phyloP scores from a whole-genome alignment of 1,140 invertebrate genomes.

The Halyomorpha halys region DNA sequence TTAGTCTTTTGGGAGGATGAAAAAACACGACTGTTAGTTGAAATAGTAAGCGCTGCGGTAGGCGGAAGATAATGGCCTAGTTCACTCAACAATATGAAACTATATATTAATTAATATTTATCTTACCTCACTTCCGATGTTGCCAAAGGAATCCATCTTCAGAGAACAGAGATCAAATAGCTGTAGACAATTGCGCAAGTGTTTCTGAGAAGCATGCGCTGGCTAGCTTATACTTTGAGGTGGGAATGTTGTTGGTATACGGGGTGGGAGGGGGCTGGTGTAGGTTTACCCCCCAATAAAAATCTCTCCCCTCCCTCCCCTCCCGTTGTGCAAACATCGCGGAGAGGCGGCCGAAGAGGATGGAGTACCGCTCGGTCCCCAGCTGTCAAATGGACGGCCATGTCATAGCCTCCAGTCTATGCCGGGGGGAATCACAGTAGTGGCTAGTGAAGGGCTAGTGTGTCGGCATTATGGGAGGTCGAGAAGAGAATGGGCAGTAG shows the following conservation, averaged over 20 bases:
- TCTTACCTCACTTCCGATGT: slow-evolving; percentile 28
- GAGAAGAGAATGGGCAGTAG: not conserved
- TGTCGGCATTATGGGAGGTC: not conserved
- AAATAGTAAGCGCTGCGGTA: not conserved
- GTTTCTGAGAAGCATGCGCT: slow-evolving; percentile 30
- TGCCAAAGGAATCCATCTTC: slow-evolving; percentile 29
- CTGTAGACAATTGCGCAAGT: slow-evolving; percentile 30
- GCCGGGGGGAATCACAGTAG: not conserved
- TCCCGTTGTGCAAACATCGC: slow-evolving; percentile 13
- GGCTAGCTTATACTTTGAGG: slow-evolving; percentile 29
- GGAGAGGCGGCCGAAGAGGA: not conserved
- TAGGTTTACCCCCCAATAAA: slow-evolving; percentile 29
- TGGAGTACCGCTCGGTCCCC: not conserved
- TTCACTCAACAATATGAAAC: not conserved
- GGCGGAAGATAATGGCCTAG: not conserved
- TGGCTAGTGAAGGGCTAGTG: not conserved
- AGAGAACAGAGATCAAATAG: slow-evolving; percentile 30
- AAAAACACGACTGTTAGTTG: not conserved
- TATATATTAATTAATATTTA: slow-evolving; percentile 26
- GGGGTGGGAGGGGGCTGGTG: slow-evolving; percentile 22
- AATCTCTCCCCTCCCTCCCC: slow-evolving; percentile 20
- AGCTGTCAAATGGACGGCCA: not conserved
- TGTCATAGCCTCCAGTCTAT: not conserved
- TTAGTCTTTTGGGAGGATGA: not conserved
- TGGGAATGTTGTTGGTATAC: slow-evolving; percentile 29